Conservation (phyloP, 1,140 invertebrate genomes). For the Euura saliciscinereae region DNA sequence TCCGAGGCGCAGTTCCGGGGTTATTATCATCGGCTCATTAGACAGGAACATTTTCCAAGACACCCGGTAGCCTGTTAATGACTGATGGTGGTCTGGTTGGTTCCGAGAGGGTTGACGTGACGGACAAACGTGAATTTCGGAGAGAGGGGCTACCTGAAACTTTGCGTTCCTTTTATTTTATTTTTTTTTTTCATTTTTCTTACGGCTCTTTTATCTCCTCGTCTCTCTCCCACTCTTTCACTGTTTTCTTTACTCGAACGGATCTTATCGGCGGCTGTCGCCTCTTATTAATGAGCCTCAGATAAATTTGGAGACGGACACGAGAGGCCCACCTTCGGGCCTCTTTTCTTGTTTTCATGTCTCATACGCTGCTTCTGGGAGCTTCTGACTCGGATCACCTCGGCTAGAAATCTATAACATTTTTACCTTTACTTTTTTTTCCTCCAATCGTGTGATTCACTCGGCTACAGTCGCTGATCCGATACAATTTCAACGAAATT, state of each 20-base stretch:
- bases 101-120: not conserved
- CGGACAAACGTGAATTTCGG: not conserved
- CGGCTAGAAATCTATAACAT: too few species aligned
- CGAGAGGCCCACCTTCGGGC: not conserved
- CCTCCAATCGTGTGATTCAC: too few species aligned
- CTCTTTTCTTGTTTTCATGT: too few species aligned
- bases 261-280: conserved; percentile 39
- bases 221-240: not conserved
- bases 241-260: not conserved
- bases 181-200: conserved; percentile 1
- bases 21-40: conserved; percentile 16
- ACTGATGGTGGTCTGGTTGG: not conserved
- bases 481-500: too few species aligned
- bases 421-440: too few species aligned
- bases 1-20: too few species aligned
- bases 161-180: not conserved
- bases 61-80: conserved; percentile 19
- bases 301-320: conserved; percentile 32
- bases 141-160: not conserved
- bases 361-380: too few species aligned
- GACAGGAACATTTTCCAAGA: conserved; percentile 14
- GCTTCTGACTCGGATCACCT: too few species aligned
- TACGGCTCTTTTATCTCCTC: not conserved
- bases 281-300: conserved; percentile 42
- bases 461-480: too few species aligned